Conservation (phyloP, 30 jellyfish, hydroid and myxozoan genomes). For the Aurelia sp. region DNA sequence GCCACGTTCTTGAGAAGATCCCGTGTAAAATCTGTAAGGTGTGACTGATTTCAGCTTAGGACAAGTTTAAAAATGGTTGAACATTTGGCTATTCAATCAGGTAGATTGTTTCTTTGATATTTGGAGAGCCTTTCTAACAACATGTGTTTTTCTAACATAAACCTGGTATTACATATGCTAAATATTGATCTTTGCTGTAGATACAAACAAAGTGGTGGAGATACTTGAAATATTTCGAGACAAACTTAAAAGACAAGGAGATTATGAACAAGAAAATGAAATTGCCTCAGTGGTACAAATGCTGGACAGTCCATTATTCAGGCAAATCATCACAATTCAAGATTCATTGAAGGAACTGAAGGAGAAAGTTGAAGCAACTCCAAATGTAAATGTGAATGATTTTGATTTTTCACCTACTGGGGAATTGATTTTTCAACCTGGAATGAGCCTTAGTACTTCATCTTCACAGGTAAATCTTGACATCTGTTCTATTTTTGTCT, state of each 20-base stretch:
- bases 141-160: no score
- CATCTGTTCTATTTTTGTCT: no score
- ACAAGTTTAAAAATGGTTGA: no score
- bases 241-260: constrained; percentile 83
- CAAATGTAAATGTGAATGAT: constrained; percentile 63
- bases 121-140: no score
- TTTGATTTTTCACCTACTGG: constrained; percentile 93
- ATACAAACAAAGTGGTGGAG: constrained; percentile 82
- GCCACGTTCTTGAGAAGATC: no score
- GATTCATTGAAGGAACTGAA: constrained; percentile 86
- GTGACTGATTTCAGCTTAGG: no score
- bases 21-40: no score
- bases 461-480: constrained; percentile 45
- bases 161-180: no score
- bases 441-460: constrained; percentile 61
- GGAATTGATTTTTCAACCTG: constrained; percentile 80
- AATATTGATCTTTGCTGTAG: constrained; percentile 14
- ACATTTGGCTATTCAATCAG: no score
- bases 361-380: constrained; percentile 40
- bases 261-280: constrained; percentile 88
- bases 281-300: constrained; percentile 88
- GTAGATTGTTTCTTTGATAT: no score
- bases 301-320: constrained; percentile 91
- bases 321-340: constrained; percentile 85
- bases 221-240: constrained; percentile 88